A percentile compares a stretch with the other conserved stretches of the same genome.
Conservation (phyloP, 1,140 invertebrate species). For the Drosophila rufa region DNA sequence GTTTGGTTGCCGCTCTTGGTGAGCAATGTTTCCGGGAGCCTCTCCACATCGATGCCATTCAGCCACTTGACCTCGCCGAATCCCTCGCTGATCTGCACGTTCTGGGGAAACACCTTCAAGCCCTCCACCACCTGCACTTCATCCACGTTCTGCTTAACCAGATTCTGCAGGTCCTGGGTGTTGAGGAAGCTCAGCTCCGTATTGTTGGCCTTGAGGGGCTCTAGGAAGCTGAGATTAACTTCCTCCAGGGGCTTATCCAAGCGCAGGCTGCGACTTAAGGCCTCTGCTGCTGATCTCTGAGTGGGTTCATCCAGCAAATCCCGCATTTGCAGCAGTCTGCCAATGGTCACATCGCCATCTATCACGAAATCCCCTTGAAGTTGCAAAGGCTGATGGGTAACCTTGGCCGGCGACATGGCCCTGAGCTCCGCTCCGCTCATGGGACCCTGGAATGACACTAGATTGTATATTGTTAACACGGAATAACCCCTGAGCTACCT, state of each 20-base stretch:
- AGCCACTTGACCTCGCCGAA: conserved; percentile 80
- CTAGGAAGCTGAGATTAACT: conserved; percentile 81
- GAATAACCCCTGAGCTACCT: conserved; percentile 2
- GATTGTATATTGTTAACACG: no score
- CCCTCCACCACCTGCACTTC: conserved; percentile 70
- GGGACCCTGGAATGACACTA: conserved; percentile 49
- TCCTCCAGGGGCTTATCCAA: conserved; percentile 55
- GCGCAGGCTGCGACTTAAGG: conserved; percentile 47
- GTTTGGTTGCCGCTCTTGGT: conserved; percentile 84
- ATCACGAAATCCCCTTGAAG: conserved; percentile 84
- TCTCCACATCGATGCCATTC: conserved; percentile 81
- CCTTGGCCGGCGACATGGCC: conserved; percentile 83
- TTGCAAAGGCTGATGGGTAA: conserved; percentile 69
- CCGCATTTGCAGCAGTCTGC: conserved; percentile 58
- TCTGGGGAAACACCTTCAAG: conserved; percentile 59
- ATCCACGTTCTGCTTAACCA: conserved; percentile 66
- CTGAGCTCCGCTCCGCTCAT: conserved; percentile 79
- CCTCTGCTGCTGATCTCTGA: conserved; percentile 45
- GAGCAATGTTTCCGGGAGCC: conserved; percentile 75
- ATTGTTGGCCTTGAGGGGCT: conserved; percentile 76
- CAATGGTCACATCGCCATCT: conserved; percentile 81
- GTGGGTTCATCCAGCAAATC: conserved; percentile 67
- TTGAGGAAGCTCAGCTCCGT: conserved; percentile 73
- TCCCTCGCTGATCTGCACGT: conserved; percentile 69
- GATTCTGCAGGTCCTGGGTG: conserved; percentile 57